Evolutionary conservation across 92 coral and sea anemone species (phyloP).

Genomic region (Phenganax marumi): DNA sequence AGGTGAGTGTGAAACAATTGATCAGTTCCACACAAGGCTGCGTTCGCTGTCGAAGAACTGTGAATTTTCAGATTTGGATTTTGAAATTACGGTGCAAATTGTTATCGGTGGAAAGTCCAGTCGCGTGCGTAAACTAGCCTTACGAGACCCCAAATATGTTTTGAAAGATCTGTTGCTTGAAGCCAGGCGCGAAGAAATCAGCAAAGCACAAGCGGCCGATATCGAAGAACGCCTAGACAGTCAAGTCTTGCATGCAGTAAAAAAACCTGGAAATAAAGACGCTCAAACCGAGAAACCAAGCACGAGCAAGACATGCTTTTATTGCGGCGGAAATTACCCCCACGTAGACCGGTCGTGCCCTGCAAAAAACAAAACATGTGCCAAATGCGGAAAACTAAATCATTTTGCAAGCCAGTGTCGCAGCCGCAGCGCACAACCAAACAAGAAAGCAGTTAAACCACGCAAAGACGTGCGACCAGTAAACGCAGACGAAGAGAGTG

Average conservation of each 20-base stretch:
- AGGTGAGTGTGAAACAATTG: slow-evolving; percentile 30
- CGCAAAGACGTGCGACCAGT: slow-evolving; percentile 2
- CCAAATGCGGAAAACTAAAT: slow-evolving; percentile 27
- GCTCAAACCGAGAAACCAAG: slow-evolving; percentile 14
- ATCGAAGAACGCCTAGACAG: slow-evolving; percentile 39
- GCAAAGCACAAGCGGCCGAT: slow-evolving; percentile 50
- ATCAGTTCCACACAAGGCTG: slow-evolving; percentile 35
- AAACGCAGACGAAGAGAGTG: too few relatives aligned
- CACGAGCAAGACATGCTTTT: slow-evolving; percentile 24
- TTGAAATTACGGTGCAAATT: slow-evolving; percentile 40
- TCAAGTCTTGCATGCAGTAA: neutral
- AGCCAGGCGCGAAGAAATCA: slow-evolving; percentile 53
- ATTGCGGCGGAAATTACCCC: slow-evolving; percentile 55
- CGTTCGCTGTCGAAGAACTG: slow-evolving; percentile 24
- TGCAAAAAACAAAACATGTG: slow-evolving; percentile 22
- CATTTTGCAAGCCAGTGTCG: slow-evolving; percentile 35
- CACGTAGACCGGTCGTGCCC: slow-evolving; percentile 26
- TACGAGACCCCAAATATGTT: slow-evolving; percentile 44
- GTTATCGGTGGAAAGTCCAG: slow-evolving; percentile 45
- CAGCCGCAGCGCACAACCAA: slow-evolving; percentile 22
- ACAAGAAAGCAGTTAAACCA: neutral
- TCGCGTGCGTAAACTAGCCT: slow-evolving; percentile 51
- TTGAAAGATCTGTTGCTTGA: slow-evolving; percentile 41
- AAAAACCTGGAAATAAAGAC: neutral
- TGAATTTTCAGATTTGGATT: slow-evolving; percentile 22